These are phyloP conservation scores for Parapristionchus giblindavisi DNA, from an alignment of 2,888 invertebrate genomes.

Conservation along the genomic window DNA sequence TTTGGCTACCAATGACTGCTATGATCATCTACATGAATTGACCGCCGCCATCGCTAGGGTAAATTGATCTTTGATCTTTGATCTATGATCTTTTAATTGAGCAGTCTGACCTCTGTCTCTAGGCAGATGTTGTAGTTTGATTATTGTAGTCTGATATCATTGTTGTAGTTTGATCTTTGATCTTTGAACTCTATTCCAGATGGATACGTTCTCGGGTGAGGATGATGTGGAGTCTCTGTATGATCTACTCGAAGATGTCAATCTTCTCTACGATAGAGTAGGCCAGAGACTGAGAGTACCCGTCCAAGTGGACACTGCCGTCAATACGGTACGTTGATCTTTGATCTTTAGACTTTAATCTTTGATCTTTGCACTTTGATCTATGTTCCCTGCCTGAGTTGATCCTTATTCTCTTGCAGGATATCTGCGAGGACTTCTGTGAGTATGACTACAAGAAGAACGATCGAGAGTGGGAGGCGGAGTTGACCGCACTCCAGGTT, in stretches of 20 bases:
- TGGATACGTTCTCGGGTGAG: constrained; percentile 36
- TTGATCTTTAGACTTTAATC: not conserved
- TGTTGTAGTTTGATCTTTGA: not conserved
- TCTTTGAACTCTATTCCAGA: constrained; percentile 12
- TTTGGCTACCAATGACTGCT: constrained; percentile 40
- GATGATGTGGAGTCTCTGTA: constrained; percentile 40
- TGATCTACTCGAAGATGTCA: constrained; percentile 40
- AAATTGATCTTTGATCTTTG: not conserved
- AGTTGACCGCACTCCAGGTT: constrained; percentile 44
- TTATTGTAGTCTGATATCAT: constrained; percentile 3
- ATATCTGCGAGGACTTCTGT: constrained; percentile 36
- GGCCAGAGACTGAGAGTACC: constrained; percentile 35
- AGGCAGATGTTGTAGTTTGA: not conserved
- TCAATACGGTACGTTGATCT: constrained; percentile 29
- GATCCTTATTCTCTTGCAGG: constrained; percentile 29
- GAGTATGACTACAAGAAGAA: constrained; percentile 40
- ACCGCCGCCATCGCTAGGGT: constrained; percentile 25
- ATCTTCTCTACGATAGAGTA: constrained; percentile 42
- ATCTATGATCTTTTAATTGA: not conserved
- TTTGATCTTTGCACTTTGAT: not conserved
- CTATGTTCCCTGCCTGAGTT: not conserved
- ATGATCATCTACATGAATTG: constrained; percentile 24
- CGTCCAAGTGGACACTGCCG: constrained; percentile 7
- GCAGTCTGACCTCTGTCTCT: not conserved
- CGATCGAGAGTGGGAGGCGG: constrained; percentile 47